A percentile compares a stretch with the other conserved stretches of the same genome.
Conservation (phyloP, 37 sponge, comb jelly and placozoan genomes). For the Corticium candelabrum region DNA sequence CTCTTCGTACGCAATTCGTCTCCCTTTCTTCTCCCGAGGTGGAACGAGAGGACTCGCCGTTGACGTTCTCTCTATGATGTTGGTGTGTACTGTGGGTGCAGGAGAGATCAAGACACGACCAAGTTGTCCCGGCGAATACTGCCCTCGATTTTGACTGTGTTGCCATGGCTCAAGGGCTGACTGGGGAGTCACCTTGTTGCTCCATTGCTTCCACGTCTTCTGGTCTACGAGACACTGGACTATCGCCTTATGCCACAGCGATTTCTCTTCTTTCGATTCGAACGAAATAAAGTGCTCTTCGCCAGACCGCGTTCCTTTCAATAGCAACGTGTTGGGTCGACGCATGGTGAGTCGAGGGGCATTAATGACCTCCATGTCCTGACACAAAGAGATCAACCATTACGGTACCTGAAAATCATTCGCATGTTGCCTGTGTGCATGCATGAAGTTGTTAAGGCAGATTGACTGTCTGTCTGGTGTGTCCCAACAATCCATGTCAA, state of each 20-base stretch:
- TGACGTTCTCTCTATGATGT: background rate
- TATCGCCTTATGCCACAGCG: conserved; percentile 29
- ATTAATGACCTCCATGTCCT: conserved; percentile 46
- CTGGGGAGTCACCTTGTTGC: background rate
- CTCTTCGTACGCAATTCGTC: too few relatives aligned
- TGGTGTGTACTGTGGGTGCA: background rate
- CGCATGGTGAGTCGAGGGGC: conserved; percentile 71
- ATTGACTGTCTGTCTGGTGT: too few relatives aligned
- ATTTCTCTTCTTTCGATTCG: conserved; percentile 79
- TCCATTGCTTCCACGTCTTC: background rate
- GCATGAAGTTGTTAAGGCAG: too few relatives aligned
- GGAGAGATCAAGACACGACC: background rate
- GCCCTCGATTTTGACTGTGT: too few relatives aligned
- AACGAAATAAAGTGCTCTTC: conserved; percentile 52
- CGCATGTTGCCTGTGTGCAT: too few relatives aligned
- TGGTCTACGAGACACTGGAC: background rate
- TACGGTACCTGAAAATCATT: too few relatives aligned
- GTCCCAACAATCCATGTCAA: too few relatives aligned
- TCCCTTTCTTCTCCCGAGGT: too few relatives aligned
- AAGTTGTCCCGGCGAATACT: background rate
- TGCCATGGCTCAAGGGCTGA: background rate
- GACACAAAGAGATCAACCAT: background rate
- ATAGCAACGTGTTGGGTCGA: conserved; percentile 55
- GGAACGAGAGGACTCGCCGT: too few relatives aligned
- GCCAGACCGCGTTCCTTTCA: conserved; percentile 21